These are phyloP conservation scores for Pterocles gutturalis DNA, from an alignment of 2,113 vertebrate genomes.

Conservation along the genomic window DNA sequence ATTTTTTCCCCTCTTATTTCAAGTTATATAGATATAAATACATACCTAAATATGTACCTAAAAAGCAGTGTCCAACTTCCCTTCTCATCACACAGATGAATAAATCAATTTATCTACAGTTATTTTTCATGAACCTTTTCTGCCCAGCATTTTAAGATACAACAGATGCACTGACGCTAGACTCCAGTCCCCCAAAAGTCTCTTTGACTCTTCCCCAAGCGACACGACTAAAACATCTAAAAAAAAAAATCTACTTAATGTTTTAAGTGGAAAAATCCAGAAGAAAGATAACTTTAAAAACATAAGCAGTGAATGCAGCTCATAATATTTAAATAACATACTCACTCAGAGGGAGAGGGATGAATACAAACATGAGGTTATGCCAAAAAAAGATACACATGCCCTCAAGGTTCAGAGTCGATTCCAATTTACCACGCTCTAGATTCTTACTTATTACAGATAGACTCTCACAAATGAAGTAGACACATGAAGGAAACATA, in stretches of 20 bases:
- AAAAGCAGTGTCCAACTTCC: background rate
- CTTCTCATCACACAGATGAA: background rate
- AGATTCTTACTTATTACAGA: background rate
- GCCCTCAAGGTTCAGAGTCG: background rate
- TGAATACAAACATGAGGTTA: background rate
- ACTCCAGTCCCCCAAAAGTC: background rate
- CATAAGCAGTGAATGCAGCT: background rate
- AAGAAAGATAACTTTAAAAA: background rate
- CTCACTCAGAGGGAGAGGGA: background rate
- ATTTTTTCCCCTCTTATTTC: background rate
- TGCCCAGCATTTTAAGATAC: background rate
- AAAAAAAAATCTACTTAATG: background rate
- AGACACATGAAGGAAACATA: background rate
- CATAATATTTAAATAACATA: background rate
- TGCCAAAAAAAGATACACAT: background rate
- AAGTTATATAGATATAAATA: background rate
- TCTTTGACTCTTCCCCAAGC: background rate
- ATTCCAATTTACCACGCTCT: background rate
- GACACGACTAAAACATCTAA: background rate
- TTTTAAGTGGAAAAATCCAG: background rate
- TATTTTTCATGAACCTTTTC: background rate
- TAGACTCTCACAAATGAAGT: background rate
- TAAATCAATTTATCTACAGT: background rate
- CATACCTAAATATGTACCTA: background rate
- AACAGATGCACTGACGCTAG: background rate